Evolutionary conservation across 2,797 vertebrate genomes (phyloP).

Genomic region (Acanthis flammea): DNA sequence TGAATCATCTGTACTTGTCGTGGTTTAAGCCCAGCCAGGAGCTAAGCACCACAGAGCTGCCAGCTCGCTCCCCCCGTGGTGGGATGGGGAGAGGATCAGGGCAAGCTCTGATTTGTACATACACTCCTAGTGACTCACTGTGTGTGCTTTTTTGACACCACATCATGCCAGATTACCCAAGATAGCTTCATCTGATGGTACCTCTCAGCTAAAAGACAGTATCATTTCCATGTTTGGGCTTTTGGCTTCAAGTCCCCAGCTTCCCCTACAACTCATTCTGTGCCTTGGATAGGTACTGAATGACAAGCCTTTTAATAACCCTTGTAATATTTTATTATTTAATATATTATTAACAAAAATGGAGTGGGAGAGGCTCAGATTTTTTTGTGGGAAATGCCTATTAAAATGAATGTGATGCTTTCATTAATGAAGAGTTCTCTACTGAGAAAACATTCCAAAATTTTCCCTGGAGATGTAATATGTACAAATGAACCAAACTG

Average conservation of each 20-base stretch:
- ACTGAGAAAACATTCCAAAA: background rate
- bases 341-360: background rate
- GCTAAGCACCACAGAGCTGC: background rate
- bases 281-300: background rate
- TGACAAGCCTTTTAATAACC: background rate
- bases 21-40: background rate
- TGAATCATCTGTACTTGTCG: constrained; percentile 23
- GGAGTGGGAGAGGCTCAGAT: background rate
- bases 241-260: background rate
- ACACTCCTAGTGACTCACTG: constrained; percentile 40
- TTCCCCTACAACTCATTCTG: background rate
- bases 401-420: background rate
- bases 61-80: background rate
- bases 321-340: background rate
- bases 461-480: background rate
- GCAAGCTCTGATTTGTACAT: constrained; percentile 31
- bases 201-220: background rate
- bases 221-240: constrained; percentile 1
- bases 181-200: background rate
- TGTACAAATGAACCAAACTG: background rate
- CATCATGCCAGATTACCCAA: background rate
- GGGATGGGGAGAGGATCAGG: background rate
- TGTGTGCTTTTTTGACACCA: background rate
- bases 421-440: background rate
- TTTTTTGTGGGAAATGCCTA: background rate